Conservation (phyloP, 2,888 invertebrate species). For the Sepiola atlantica region DNA sequence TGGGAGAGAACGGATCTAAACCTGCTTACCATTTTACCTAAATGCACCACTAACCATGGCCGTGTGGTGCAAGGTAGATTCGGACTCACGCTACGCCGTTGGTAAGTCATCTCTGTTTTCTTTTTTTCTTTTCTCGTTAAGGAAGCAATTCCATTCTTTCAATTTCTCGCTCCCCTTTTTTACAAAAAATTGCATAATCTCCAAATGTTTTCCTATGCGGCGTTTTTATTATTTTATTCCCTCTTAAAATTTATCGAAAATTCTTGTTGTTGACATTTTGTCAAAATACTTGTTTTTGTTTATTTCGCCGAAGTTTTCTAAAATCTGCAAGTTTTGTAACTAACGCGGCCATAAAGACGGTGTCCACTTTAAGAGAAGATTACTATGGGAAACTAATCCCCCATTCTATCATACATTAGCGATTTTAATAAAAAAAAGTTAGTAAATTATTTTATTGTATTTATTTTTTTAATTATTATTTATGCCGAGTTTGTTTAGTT, state of each 20-base stretch:
- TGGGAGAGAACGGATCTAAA: neutral
- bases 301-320: neutral
- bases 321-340: neutral
- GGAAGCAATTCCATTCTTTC: neutral
- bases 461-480: neutral
- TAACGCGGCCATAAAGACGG: neutral
- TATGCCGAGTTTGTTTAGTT: no score
- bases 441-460: neutral
- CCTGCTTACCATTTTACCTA: constrained; percentile 32
- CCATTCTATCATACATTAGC: neutral
- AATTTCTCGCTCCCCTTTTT: neutral
- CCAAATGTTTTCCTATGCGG: neutral
- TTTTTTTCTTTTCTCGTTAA: neutral
- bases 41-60: constrained; percentile 19
- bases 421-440: neutral
- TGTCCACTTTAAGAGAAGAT: neutral
- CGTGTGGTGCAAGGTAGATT: constrained; percentile 20
- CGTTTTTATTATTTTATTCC: neutral
- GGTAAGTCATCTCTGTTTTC: neutral
- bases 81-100: constrained; percentile 32
- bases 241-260: neutral
- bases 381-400: neutral
- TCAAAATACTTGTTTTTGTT: neutral
- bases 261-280: neutral
- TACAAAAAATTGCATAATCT: neutral